Base-by-base conservation (phyloP, 1,140 invertebrate species). In the Drosophila tropicalis region DNA sequence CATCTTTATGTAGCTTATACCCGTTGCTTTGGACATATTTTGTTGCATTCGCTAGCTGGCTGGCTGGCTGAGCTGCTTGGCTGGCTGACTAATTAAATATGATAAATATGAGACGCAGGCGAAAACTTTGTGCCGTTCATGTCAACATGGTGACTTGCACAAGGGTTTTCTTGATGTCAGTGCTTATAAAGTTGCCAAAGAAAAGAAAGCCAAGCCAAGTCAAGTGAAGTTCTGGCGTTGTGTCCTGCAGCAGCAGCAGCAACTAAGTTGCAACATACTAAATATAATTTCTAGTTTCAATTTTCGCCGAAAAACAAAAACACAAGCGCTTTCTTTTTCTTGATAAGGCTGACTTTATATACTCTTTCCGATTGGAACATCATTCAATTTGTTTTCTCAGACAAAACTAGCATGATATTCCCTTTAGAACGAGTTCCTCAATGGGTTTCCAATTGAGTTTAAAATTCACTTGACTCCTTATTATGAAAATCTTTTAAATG, bases 51-150 rank as follows among this genome's bases (percentile, higher is more conserved):
- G 41, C 58, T 34, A 17, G 58, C 62, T 54, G 58, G 68, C 29
- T 78, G 55, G 72, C 80, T 84, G 29, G 22, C 22, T 51, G 17
- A 19, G 44, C 44, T 51, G 44, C 17, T 22, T 51, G 44, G 17
- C 44, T 58, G 63, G 75, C 39, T 78, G 58, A 80, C 84, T 87
- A 87, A 87, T 87, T 87, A 84, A 87, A 87, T 87, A 89, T 78
- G 79, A 89, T 80, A 87, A 85, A 87, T 85, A 86, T 79, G 83
- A 85, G 79, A 79, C 68, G 82, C 69, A 61, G 63, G 54, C 64
- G 61, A 66, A 72, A 86, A 74, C 57, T 86, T 81, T 81, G 64
- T 57, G 78, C 72, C 47, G 55, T 68, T 70, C 76, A 67, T 89
- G 83, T 89, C 84, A 80, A 81, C 83, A 77, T 40, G 67, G 73